A percentile compares a stretch with the other conserved stretches of the same genome.
Evolutionary conservation across 2,113 vertebrate genomes (phyloP).

Genomic region (Micromys minutus): DNA sequence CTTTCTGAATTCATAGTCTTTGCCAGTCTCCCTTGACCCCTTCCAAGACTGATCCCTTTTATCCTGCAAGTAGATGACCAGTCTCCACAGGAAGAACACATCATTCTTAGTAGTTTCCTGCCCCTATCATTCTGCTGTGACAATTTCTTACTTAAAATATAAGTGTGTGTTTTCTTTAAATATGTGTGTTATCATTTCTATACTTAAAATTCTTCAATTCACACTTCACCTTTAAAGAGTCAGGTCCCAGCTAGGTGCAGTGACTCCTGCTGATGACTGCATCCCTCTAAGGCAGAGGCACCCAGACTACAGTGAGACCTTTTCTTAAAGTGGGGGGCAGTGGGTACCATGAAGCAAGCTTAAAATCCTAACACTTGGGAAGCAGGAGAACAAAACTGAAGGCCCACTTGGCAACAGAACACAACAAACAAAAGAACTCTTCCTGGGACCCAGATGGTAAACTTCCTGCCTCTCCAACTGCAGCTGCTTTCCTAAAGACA

Average conservation of each 20-base stretch:
- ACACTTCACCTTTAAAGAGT: neutral
- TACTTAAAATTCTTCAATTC: neutral
- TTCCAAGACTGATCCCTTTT: too few species aligned
- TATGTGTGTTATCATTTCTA: neutral
- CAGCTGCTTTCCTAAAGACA: neutral
- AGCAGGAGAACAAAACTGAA: neutral
- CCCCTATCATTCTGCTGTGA: neutral
- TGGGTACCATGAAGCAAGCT: neutral
- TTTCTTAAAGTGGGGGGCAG: neutral
- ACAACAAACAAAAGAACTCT: neutral
- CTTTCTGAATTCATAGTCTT: neutral
- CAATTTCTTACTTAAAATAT: slow-evolving; percentile 12
- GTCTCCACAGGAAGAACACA: neutral
- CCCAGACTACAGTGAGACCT: neutral
- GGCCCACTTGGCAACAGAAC: neutral
- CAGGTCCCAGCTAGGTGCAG: neutral
- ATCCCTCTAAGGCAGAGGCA: neutral
- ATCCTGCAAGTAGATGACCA: neutral
- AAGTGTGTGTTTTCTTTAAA: neutral
- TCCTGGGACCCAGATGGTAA: too few species aligned
- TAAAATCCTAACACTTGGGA: neutral
- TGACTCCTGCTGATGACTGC: too few species aligned
- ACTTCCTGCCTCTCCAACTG: neutral
- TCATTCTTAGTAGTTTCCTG: neutral
- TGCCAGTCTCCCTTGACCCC: neutral